A percentile compares a stretch with the other conserved stretches of the same genome.
Evolutionary conservation across 2,113 vertebrate genomes (phyloP).

Genomic region (Pteruthius melanotis): DNA sequence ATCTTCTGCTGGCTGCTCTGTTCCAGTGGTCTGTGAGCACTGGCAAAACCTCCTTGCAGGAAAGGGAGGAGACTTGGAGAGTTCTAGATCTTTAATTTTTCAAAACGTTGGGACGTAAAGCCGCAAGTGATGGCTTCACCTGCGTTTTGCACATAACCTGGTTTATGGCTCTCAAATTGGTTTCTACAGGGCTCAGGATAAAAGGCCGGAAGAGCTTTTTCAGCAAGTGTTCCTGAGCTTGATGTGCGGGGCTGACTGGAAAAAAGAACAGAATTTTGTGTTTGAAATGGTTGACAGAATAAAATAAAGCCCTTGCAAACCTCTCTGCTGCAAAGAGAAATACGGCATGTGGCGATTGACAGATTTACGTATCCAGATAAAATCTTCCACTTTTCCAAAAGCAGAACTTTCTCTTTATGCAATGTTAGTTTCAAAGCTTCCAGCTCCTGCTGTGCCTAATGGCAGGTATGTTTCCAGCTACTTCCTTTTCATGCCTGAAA

Average conservation of each 20-base stretch:
- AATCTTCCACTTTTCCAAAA: constrained; percentile 38
- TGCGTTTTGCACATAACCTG: neutral
- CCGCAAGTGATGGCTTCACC: neutral
- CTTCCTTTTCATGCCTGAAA: constrained; percentile 53
- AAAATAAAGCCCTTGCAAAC: neutral
- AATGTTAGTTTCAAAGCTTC: constrained; percentile 39
- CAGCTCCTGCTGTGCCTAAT: constrained; percentile 45
- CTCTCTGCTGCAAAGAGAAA: constrained; percentile 32
- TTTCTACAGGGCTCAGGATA: neutral
- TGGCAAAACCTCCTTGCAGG: neutral
- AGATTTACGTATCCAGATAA: constrained; percentile 44
- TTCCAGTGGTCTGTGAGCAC: neutral
- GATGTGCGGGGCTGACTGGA: neutral
- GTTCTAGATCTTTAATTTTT: neutral
- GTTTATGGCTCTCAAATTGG: neutral
- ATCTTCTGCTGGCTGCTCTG: neutral
- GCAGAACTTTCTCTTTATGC: constrained; percentile 55
- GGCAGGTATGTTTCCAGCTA: constrained; percentile 47
- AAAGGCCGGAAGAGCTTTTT: constrained; percentile 13
- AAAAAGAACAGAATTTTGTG: neutral
- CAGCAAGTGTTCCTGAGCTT: neutral
- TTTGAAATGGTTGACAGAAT: constrained; percentile 5
- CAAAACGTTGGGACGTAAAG: neutral
- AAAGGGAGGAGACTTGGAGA: neutral
- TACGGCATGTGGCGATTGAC: constrained; percentile 21